Conservation (phyloP, 2,888 invertebrate species). For the Blera fallax region DNA sequence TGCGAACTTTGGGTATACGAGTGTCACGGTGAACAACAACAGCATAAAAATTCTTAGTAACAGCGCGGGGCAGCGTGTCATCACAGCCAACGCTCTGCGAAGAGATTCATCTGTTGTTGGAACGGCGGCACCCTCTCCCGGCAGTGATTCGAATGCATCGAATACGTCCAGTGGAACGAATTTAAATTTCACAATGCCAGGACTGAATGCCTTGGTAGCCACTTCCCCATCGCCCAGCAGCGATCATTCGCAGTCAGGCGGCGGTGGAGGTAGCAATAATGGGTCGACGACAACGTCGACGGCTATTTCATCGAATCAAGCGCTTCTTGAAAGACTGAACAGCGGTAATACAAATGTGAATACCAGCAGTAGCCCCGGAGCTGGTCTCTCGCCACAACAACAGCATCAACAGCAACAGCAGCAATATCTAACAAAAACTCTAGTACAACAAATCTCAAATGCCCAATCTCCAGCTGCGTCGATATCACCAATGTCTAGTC, state of each 20-base stretch:
- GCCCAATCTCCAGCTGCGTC: conserved; percentile 80
- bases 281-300: conserved; percentile 74
- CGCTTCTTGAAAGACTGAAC: conserved; percentile 80
- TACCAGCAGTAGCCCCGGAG: conserved; percentile 70
- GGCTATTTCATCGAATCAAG: conserved; percentile 78
- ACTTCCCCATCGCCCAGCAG: conserved; percentile 81
- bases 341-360: conserved; percentile 76
- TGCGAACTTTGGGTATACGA: conserved; percentile 77
- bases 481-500: conserved; percentile 85
- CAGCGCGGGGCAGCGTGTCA: conserved; percentile 76
- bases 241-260: conserved; percentile 79
- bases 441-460: conserved; percentile 76
- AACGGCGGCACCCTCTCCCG: conserved; percentile 82
- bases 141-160: conserved; percentile 81
- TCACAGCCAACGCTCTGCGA: conserved; percentile 80
- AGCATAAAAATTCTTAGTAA: conserved; percentile 74
- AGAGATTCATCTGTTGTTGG: conserved; percentile 82
- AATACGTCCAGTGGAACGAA: conserved; percentile 80
- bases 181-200: conserved; percentile 84
- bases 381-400: conserved; percentile 78
- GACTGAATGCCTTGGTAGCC: conserved; percentile 84
- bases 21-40: conserved; percentile 75
- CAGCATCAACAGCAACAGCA: conserved; percentile 75
- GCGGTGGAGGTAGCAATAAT: conserved; percentile 36
- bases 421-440: conserved; percentile 78